Evolutionary conservation across 2,113 vertebrate species (phyloP).

Genomic region (Cephalopholis sonnerati): DNA sequence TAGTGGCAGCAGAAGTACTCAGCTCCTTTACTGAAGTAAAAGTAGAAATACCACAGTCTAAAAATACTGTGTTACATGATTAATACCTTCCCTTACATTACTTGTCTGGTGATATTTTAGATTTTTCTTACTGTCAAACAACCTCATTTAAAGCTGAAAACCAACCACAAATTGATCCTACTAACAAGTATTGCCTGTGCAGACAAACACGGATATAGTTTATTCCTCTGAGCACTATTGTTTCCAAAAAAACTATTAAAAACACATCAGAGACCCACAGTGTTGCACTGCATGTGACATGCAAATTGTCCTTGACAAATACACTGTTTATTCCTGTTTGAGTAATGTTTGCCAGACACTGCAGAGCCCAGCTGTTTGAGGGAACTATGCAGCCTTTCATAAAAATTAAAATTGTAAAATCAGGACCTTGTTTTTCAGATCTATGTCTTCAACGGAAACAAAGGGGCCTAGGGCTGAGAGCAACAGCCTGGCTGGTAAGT

Average conservation of each 20-base stretch:
- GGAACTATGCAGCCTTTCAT: not conserved
- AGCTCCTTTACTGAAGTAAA: too few relatives aligned
- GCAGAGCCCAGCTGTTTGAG: too few relatives aligned
- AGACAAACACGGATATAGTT: not conserved
- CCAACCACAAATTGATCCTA: not conserved
- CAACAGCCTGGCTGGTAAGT: not conserved
- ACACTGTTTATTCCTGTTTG: not conserved
- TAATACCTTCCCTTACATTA: not conserved
- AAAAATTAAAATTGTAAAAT: not conserved
- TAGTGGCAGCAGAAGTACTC: too few relatives aligned
- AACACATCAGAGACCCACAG: conserved; percentile 39
- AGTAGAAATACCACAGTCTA: too few relatives aligned
- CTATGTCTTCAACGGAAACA: not conserved
- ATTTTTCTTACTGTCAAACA: conserved; percentile 7
- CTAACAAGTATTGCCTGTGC: not conserved
- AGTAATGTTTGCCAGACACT: not conserved
- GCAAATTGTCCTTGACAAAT: conserved; percentile 1
- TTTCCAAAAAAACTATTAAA: conserved; percentile 50
- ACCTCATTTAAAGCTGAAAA: conserved; percentile 4
- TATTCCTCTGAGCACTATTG: conserved; percentile 46
- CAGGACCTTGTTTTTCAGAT: not conserved
- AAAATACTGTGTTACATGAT: too few relatives aligned
- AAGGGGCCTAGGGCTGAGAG: not conserved
- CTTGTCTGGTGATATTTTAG: not conserved
- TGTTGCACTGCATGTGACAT: conserved; percentile 8